phyloP scores from a whole-genome alignment of 2,888 invertebrate genomes.

The Stomorhina lunata region DNA sequence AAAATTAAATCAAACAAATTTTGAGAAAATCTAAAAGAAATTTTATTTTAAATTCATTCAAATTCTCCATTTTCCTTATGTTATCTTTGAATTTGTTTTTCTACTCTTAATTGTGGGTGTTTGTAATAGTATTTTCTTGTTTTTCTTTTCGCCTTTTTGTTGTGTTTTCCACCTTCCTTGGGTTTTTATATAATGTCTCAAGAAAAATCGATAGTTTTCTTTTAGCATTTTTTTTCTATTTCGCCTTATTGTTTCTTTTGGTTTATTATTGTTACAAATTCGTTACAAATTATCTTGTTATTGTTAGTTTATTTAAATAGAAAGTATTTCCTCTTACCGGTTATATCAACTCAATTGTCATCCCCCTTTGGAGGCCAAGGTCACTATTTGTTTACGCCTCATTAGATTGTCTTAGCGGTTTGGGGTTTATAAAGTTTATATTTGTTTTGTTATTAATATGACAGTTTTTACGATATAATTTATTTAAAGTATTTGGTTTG shows the following conservation, averaged over 20 bases:
- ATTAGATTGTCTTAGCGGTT: background rate
- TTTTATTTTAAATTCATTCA: conserved; percentile 9
- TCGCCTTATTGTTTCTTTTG: background rate
- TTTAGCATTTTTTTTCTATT: conserved; percentile 14
- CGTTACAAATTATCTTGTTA: background rate
- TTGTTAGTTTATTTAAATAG: background rate
- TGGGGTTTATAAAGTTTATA: conserved; percentile 4
- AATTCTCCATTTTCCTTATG: background rate
- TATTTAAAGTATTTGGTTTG: no score
- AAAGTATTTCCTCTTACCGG: background rate
- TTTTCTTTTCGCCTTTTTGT: background rate
- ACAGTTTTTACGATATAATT: no score
- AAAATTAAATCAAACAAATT: background rate
- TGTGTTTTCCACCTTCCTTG: background rate
- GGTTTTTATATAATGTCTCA: conserved; percentile 50
- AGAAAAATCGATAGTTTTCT: conserved; percentile 56
- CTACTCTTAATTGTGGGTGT: background rate
- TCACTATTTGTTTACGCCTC: conserved; percentile 32
- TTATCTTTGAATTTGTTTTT: background rate
- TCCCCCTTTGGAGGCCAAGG: conserved; percentile 55
- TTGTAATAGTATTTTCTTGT: background rate
- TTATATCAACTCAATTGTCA: background rate
- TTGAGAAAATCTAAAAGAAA: background rate
- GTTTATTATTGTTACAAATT: background rate
- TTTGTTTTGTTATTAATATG: conserved; percentile 20